A percentile compares a stretch with the other conserved stretches of the same genome.
phyloP scores from a whole-genome alignment of 2,888 invertebrate genomes.

The Idaea straminata region DNA sequence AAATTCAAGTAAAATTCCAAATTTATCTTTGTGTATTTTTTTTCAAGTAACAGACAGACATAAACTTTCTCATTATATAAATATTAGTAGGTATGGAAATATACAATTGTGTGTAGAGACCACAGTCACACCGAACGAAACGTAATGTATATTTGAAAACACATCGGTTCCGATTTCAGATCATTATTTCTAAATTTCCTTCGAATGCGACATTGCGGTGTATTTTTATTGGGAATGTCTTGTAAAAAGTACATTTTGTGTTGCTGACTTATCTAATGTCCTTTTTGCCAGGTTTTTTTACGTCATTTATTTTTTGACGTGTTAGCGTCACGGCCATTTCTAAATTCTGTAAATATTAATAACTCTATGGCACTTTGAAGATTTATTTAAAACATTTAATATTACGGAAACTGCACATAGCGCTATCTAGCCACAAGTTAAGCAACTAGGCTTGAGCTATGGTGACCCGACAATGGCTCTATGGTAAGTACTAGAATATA shows the following conservation, averaged over 20 bases:
- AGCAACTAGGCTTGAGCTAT: too few relatives aligned
- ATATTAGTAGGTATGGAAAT: not conserved
- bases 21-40: too few relatives aligned
- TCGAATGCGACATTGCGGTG: not conserved
- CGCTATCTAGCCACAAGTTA: too few relatives aligned
- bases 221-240: not conserved
- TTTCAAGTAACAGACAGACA: not conserved
- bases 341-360: too few relatives aligned
- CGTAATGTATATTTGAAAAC: not conserved
- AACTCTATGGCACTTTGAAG: too few relatives aligned
- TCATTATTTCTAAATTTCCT: not conserved
- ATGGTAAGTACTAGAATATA: too few relatives aligned
- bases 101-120: not conserved
- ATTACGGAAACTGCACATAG: too few relatives aligned
- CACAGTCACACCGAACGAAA: not conserved
- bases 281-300: not conserved
- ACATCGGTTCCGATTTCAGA: constrained; percentile 1
- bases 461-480: too few relatives aligned
- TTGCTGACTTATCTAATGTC: not conserved
- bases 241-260: not conserved
- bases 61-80: not conserved
- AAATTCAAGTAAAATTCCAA: too few relatives aligned
- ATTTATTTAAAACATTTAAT: too few relatives aligned
- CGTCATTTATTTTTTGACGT: not conserved
- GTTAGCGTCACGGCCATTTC: too few relatives aligned